Base-by-base conservation (phyloP, 2,113 vertebrate species). In the Paedocypris sp. region DNA sequence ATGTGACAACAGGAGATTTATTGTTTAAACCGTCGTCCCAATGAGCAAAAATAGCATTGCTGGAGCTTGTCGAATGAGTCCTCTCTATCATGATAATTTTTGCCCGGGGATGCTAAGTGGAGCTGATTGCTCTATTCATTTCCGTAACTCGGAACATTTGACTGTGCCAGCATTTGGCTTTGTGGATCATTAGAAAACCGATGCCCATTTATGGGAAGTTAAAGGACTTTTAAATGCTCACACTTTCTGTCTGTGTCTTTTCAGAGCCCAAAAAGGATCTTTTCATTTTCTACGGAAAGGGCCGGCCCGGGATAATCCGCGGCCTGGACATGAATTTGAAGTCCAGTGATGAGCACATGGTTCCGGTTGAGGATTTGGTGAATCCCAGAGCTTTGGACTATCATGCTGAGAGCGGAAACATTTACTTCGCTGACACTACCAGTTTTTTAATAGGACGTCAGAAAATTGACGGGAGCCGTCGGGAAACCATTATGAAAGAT, bases 231-330 rank as follows among this genome's bases (percentile, higher is more conserved):
- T 13, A 36, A 45, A 32, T 15, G 9, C 22, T 28, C 10, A 45
- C 23, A 19, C 25, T 54, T 64, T 19, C 70, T 54, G 70, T 84
- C 80, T 88, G 82, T 84, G 77, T 79, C 72, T 73, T 82, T 79
- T 31, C 80, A 99, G 95, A 90, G 81, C 94, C 93, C 22, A 97
- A 93, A 80, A 93, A 87, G 70, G 89, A 97, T 71, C 83, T 98
- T 72, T 99, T 98, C 82, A 89, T 99, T 50, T 96, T 99, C 85
- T 99, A 98, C 73, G 95, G 95, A 16, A 99, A 99, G 82, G 95
- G 95, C 6, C 87, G 95, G 35, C 94, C 95, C 1, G 95, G 95
- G 69, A 90, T 97, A 63, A 91, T 99, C 67, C 83, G 89, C 33
- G 93, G 92, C 38, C 86, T 99, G 86, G 94, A 97, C 62, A 75